phyloP scores from a whole-genome alignment of 2,888 invertebrate species.

The Unio delphinus region DNA sequence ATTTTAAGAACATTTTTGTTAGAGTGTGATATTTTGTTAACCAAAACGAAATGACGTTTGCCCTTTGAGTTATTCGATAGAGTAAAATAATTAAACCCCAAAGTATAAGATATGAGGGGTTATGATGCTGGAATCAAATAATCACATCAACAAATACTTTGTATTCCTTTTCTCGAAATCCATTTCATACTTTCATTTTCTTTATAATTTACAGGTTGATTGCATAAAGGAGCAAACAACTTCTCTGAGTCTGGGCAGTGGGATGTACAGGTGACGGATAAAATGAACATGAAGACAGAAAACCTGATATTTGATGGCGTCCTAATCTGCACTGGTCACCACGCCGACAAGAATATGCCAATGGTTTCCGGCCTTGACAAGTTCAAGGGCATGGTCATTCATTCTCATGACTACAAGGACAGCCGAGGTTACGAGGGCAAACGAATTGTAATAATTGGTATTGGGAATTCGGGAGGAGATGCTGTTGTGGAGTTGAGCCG shows the following conservation, averaged over 20 bases:
- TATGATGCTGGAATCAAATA: too few relatives aligned
- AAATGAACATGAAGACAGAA: constrained; percentile 34
- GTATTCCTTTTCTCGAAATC: background rate
- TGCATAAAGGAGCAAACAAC: constrained; percentile 8
- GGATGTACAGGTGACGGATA: constrained; percentile 50
- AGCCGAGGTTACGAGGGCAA: constrained; percentile 59
- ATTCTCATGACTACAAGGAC: constrained; percentile 62
- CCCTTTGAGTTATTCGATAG: too few relatives aligned
- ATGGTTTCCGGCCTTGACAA: constrained; percentile 47
- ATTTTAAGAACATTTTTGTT: too few relatives aligned
- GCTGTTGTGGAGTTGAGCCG: constrained; percentile 71
- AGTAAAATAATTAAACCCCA: too few relatives aligned
- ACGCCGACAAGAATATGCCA: constrained; percentile 50
- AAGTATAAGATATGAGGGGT: too few relatives aligned
- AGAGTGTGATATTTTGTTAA: too few relatives aligned
- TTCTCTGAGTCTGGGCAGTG: constrained; percentile 49
- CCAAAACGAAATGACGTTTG: too few relatives aligned
- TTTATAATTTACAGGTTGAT: constrained; percentile 2
- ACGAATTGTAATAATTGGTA: constrained; percentile 72
- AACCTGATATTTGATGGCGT: constrained; percentile 54
- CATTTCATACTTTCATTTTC: background rate
- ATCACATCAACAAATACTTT: background rate
- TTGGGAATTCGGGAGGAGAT: constrained; percentile 74
- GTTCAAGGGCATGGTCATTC: constrained; percentile 60
- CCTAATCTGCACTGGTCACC: constrained; percentile 64